phyloP scores from a whole-genome alignment of 2,797 vertebrate species.

The Aphelocoma californica region DNA sequence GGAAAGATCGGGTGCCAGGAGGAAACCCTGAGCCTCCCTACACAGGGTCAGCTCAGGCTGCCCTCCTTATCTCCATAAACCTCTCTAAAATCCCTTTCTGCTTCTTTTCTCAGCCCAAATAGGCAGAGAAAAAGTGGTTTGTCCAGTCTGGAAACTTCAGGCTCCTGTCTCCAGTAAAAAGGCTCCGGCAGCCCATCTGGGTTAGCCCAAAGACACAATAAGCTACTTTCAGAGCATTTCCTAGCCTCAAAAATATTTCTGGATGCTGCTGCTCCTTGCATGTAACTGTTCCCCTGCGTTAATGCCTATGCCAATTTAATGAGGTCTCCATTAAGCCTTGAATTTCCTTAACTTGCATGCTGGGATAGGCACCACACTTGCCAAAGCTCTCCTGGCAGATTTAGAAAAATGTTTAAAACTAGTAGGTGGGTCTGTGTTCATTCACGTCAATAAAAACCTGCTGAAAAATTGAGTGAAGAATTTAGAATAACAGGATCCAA shows the following conservation, averaged over 20 bases:
- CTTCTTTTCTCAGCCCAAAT: not conserved
- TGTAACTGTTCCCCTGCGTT: not conserved
- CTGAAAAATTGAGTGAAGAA: not conserved
- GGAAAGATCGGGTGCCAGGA: not conserved
- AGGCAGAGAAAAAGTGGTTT: not conserved
- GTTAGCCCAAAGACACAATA: not conserved
- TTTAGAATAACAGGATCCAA: not conserved
- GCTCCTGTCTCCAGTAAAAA: not conserved
- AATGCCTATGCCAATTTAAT: not conserved
- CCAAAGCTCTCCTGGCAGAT: not conserved
- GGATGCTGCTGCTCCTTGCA: not conserved
- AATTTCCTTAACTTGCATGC: not conserved
- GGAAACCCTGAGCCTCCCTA: not conserved
- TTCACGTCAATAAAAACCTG: not conserved
- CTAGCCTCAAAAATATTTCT: not conserved
- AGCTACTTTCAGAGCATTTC: not conserved
- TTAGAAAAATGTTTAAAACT: not conserved
- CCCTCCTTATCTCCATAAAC: not conserved
- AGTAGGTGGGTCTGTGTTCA: not conserved
- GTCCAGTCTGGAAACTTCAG: not conserved
- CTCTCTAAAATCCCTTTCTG: not conserved
- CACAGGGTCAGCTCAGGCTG: not conserved
- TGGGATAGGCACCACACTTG: not conserved
- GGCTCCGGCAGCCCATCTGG: not conserved
- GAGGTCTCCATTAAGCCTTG: not conserved